These are phyloP conservation scores for crab-eating macaque (Macaca fascicularis) DNA, from an alignment of 2,113 vertebrate species.

Conservation along the genomic window DNA sequence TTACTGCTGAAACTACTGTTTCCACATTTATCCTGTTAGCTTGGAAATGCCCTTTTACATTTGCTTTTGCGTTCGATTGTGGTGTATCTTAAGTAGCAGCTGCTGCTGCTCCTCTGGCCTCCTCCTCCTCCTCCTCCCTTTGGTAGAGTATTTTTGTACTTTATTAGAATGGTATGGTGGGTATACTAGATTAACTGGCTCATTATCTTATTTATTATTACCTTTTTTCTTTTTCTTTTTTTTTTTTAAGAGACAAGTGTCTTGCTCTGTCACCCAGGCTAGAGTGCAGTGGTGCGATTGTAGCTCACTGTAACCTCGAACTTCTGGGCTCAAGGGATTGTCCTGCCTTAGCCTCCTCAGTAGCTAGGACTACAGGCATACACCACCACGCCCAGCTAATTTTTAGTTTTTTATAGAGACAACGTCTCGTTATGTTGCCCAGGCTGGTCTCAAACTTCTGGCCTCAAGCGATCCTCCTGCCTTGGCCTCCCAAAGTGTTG, in stretches of 20 bases:
- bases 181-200: not conserved
- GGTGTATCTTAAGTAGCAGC: not conserved
- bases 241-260: not conserved
- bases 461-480: not conserved
- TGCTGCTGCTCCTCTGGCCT: not conserved
- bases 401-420: not conserved
- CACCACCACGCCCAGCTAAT: not conserved
- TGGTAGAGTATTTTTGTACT: not conserved
- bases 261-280: not conserved
- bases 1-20: slow-evolving; percentile 6
- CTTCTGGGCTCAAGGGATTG: not conserved
- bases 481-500: too few species aligned
- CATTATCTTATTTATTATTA: not conserved
- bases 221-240: not conserved
- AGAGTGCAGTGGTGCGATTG: not conserved
- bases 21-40: not conserved
- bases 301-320: not conserved
- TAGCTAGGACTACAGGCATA: not conserved
- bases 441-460: not conserved
- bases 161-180: not conserved
- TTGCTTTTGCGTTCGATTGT: not conserved
- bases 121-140: not conserved
- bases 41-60: not conserved
- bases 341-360: not conserved
- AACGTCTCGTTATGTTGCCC: not conserved